Evolutionary conservation across 2,797 vertebrate genomes (phyloP).

Genomic region (Heteromormyrus szaboi): DNA sequence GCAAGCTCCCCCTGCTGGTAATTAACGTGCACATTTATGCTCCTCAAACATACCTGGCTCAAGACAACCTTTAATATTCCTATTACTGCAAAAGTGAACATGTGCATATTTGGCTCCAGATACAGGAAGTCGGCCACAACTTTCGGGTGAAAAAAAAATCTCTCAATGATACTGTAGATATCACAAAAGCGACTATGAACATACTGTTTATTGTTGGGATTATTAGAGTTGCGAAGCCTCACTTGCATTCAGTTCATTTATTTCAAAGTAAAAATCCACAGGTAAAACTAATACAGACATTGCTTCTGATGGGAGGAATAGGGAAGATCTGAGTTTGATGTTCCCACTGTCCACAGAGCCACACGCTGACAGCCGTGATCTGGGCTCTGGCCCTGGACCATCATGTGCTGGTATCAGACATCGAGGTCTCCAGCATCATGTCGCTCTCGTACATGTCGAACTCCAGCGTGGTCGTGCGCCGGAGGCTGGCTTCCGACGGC

Average conservation of each 20-base stretch:
- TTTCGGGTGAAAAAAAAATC: background rate
- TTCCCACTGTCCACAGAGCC: constrained; percentile 27
- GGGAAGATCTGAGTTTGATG: constrained; percentile 1
- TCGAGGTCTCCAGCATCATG: constrained; percentile 91
- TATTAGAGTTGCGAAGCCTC: constrained; percentile 37
- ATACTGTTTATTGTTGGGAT: constrained; percentile 53
- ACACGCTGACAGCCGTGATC: constrained; percentile 31
- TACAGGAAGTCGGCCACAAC: background rate
- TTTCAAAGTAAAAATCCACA: constrained; percentile 64
- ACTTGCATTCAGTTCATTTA: constrained; percentile 45
- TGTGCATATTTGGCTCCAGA: background rate
- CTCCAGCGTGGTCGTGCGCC: constrained; percentile 81
- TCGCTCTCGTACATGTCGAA: constrained; percentile 98
- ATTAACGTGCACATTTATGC: background rate
- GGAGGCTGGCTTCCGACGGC: constrained; percentile 69
- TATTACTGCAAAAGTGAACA: background rate
- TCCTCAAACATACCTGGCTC: background rate
- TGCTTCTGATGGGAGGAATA: background rate
- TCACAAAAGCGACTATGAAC: constrained; percentile 34
- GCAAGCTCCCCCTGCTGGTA: background rate
- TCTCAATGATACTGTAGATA: background rate
- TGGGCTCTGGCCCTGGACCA: constrained; percentile 27
- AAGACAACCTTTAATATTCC: background rate
- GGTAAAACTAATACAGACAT: constrained; percentile 48
- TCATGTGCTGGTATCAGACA: constrained; percentile 97